Evolutionary conservation across 2,113 vertebrate species (phyloP), one percentile per base, ranked within the genome.

Genomic region (Anguilla rostrata): DNA sequence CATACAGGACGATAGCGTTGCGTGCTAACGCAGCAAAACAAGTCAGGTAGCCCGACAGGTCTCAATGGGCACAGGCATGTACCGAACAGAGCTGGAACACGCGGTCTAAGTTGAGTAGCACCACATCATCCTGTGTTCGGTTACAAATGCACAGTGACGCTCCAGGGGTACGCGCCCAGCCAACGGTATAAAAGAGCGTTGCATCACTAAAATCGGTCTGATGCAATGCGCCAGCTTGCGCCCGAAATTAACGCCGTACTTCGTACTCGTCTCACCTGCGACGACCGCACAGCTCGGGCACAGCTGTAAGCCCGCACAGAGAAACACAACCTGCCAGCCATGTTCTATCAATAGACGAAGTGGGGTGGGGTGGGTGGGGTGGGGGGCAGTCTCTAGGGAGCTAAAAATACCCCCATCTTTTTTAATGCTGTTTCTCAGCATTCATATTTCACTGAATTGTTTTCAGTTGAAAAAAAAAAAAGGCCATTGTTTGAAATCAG

Each of bases 391-490:
- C 34, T 26, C 39, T 41, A 57, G 53, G 39, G 22, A 29, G 63
- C 16, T 39, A 53, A 82, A 83, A 56, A 81, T 34, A 39, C 71
- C 49, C 9, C 9, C 5, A 29, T 1, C 3, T 84, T 66, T 88
- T 39, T 56, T 88, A 71, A 39, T n/a, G 49, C 83, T 85, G 83
- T 85, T 87, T 87, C 34, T 0, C 26, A 81, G 84, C 83, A 63
- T 86, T 85, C 87, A 87, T 82, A 86, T 91, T 91, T 90, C 85
- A 86, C 80, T 49, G 80, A 66, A 86, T 88, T 89, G 85, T 88
- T 88, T 85, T 56, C 34, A 34, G 34, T 34, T 78, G 71, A 34
- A 86, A 87, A 57, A 5, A 60, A 5, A 43, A 40, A 75, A 82
- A 82, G 60, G 26, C 12, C 57, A 78, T 57, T 85, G 63, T 26